These are phyloP conservation scores for Himalopsyche kuldschensis DNA, from an alignment of 2,888 invertebrate genomes.

Conservation along the genomic window DNA sequence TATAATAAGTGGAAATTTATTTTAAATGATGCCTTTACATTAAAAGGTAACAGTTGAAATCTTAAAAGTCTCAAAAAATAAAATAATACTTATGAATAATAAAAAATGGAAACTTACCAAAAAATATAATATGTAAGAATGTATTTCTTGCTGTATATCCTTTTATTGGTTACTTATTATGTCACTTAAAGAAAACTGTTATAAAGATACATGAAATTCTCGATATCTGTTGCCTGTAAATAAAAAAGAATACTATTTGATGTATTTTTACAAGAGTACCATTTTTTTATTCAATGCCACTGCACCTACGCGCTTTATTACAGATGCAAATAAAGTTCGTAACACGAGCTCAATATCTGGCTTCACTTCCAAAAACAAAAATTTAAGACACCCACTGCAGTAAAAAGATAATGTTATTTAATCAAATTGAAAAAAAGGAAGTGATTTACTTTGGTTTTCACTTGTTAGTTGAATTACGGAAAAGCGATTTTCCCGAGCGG, in stretches of 20 bases:
- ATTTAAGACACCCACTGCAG: constrained; percentile 2
- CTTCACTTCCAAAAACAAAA: not conserved
- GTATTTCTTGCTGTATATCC: not conserved
- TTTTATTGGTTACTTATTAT: not conserved
- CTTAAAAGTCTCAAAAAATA: too few relatives aligned
- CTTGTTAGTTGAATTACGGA: not conserved
- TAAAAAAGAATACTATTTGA: not conserved
- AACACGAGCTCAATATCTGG: not conserved
- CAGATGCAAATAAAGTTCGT: constrained; percentile 1
- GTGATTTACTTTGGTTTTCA: not conserved
- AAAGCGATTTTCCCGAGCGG: not conserved
- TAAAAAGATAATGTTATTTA: not conserved
- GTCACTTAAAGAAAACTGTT: not conserved
- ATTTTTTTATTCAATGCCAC: constrained; percentile 19
- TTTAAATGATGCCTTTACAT: too few relatives aligned
- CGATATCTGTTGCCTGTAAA: not conserved
- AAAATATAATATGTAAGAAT: not conserved
- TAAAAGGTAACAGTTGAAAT: too few relatives aligned
- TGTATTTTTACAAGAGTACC: not conserved
- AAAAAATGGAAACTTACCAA: not conserved
- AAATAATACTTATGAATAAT: too few relatives aligned
- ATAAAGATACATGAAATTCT: not conserved
- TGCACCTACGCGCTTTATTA: constrained; percentile 17
- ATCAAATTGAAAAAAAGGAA: not conserved
- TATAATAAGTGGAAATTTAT: too few relatives aligned